phyloP scores from a whole-genome alignment of 2,888 invertebrate species.

The Tuta absoluta region DNA sequence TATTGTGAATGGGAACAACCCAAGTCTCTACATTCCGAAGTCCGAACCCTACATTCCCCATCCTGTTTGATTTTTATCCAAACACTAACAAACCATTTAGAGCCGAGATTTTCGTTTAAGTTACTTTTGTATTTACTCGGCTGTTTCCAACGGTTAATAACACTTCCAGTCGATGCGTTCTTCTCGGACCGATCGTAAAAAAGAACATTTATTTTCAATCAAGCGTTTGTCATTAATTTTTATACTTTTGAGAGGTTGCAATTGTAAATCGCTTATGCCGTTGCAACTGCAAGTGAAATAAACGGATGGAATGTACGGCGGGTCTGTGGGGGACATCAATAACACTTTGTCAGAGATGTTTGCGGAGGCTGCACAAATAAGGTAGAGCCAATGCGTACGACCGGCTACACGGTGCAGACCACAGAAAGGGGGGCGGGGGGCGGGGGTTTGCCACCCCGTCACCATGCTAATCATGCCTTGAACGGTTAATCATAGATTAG shows the following conservation, averaged over 20 bases:
- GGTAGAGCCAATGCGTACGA: background rate
- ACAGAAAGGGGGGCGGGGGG: background rate
- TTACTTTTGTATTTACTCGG: slow-evolving; percentile 23
- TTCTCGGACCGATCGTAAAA: background rate
- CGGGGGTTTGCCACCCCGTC: too few relatives aligned
- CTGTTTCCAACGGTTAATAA: slow-evolving; percentile 15
- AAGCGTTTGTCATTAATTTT: slow-evolving; percentile 10
- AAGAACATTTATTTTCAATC: background rate
- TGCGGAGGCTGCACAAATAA: slow-evolving; percentile 43
- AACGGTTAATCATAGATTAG: too few relatives aligned
- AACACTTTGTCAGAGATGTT: slow-evolving; percentile 50
- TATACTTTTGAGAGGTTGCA: slow-evolving; percentile 20
- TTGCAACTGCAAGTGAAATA: slow-evolving; percentile 58
- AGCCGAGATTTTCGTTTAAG: slow-evolving; percentile 38
- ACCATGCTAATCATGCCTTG: background rate
- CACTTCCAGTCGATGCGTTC: slow-evolving; percentile 26
- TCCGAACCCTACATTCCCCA: slow-evolving; percentile 59
- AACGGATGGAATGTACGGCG: slow-evolving; percentile 44
- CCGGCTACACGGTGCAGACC: background rate
- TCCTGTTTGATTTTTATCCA: slow-evolving; percentile 65
- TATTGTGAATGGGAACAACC: background rate
- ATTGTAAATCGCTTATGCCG: slow-evolving; percentile 32
- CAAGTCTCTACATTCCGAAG: slow-evolving; percentile 64
- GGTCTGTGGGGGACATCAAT: slow-evolving; percentile 50
- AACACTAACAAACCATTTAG: slow-evolving; percentile 46